These are phyloP conservation scores for Acronicta alni DNA, from an alignment of 2,888 invertebrate species.

Conservation along the genomic window DNA sequence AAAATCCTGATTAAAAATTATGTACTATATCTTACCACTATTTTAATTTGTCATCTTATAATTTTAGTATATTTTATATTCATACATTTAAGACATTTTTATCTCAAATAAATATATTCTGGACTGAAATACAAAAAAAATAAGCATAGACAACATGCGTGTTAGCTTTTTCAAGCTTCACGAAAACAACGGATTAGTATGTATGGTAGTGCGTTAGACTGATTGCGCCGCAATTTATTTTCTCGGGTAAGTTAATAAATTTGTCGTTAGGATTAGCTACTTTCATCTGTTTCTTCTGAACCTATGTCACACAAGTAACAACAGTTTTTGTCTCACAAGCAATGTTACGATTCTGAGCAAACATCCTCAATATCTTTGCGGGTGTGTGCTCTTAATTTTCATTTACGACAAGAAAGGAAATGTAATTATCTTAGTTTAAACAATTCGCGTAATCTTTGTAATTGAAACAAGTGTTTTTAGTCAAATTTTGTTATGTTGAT, in stretches of 20 bases:
- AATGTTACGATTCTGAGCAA: conserved; percentile 40
- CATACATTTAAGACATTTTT: no score
- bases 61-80: no score
- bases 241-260: conserved; percentile 80
- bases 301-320: conserved; percentile 19
- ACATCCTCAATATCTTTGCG: conserved; percentile 53
- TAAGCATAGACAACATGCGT: conserved; percentile 74
- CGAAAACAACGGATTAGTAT: conserved; percentile 90
- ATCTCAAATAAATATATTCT: no score
- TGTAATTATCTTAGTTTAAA: conserved; percentile 32
- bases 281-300: conserved; percentile 9
- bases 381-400: conserved; percentile 69
- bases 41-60: no score
- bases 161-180: conserved; percentile 87
- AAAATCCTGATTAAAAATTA: no score
- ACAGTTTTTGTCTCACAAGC: conserved; percentile 18
- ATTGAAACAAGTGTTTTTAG: conserved; percentile 13
- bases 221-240: conserved; percentile 90
- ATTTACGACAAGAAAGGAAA: conserved; percentile 47
- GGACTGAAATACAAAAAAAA: neutral
- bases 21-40: no score
- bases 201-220: conserved; percentile 90
- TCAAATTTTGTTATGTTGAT: conserved; percentile 12
- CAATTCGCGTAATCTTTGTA: conserved; percentile 17
- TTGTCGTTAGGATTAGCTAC: conserved; percentile 24